phyloP scores from a whole-genome alignment of 2,113 vertebrate species.

The Paradoxurus hermaphroditus region DNA sequence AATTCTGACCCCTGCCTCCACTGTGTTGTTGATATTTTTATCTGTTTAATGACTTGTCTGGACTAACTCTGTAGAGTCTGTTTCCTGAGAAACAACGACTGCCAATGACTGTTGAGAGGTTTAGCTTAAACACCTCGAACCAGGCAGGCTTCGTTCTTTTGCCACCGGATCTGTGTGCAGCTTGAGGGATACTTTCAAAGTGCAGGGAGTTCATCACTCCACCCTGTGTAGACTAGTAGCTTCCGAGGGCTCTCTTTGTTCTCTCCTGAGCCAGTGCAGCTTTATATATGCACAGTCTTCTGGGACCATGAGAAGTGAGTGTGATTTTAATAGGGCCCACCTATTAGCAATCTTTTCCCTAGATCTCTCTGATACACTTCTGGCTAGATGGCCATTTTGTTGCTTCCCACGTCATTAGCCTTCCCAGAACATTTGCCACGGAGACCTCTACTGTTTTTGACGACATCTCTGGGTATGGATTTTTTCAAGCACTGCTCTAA shows the following conservation, averaged over 20 bases:
- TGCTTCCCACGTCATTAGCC: not conserved
- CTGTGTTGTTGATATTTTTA: not conserved
- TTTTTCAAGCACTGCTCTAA: not conserved
- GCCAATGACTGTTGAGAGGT: not conserved
- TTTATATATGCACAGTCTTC: not conserved
- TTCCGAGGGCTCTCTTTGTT: not conserved
- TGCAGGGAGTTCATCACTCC: not conserved
- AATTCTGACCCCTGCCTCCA: not conserved
- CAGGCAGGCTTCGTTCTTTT: not conserved
- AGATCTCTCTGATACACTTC: not conserved
- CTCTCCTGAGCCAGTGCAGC: not conserved
- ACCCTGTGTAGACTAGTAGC: not conserved
- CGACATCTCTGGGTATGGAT: not conserved
- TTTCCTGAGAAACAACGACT: not conserved
- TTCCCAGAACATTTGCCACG: not conserved
- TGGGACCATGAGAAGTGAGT: not conserved
- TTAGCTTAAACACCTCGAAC: not conserved
- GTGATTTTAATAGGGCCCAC: not conserved
- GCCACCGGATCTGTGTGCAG: not conserved
- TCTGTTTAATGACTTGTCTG: not conserved
- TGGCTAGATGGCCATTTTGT: not conserved
- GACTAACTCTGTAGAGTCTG: not conserved
- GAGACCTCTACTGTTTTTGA: not conserved
- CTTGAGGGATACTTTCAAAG: not conserved
- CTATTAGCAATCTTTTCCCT: not conserved